phyloP scores from a whole-genome alignment of 1,140 invertebrate genomes.

The Andrena cerasifolii region DNA sequence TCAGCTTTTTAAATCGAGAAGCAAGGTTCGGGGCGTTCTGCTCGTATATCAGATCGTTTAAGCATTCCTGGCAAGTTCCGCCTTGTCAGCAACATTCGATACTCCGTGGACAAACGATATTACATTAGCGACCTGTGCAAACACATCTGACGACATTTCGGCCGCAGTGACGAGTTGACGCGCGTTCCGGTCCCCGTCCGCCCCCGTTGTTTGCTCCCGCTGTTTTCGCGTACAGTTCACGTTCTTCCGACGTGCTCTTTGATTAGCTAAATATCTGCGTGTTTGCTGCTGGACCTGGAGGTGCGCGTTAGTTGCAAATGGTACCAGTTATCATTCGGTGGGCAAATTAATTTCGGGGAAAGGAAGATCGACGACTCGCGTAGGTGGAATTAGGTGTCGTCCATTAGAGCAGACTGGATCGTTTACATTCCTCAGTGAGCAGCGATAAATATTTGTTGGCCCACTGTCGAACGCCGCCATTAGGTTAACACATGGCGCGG shows the following conservation, averaged over 20 bases:
- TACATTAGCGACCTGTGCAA: constrained; percentile 74
- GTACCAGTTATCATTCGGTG: background rate
- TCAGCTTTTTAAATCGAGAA: too few species aligned
- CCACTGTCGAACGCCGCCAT: constrained; percentile 67
- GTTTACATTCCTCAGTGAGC: constrained; percentile 57
- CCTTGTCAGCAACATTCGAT: constrained; percentile 60
- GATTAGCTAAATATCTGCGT: constrained; percentile 51
- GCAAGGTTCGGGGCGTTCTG: too few species aligned
- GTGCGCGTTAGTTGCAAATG: background rate
- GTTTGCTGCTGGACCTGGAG: background rate
- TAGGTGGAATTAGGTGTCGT: constrained; percentile 55
- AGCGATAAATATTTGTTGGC: constrained; percentile 65
- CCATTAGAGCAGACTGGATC: constrained; percentile 48
- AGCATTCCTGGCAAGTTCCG: constrained; percentile 46
- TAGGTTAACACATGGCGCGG: constrained; percentile 69
- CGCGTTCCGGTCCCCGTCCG: constrained; percentile 59
- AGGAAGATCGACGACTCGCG: background rate
- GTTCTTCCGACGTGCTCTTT: constrained; percentile 26
- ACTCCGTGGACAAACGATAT: constrained; percentile 70
- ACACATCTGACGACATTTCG: constrained; percentile 61
- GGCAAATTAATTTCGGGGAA: constrained; percentile 37
- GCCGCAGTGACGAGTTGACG: constrained; percentile 53
- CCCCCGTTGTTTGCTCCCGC: constrained; percentile 46
- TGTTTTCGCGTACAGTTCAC: constrained; percentile 34
- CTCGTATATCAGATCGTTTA: constrained; percentile 32